These are phyloP conservation scores for Cotesia vestalis DNA, from an alignment of 1,140 invertebrate genomes.

Conservation along the genomic window DNA sequence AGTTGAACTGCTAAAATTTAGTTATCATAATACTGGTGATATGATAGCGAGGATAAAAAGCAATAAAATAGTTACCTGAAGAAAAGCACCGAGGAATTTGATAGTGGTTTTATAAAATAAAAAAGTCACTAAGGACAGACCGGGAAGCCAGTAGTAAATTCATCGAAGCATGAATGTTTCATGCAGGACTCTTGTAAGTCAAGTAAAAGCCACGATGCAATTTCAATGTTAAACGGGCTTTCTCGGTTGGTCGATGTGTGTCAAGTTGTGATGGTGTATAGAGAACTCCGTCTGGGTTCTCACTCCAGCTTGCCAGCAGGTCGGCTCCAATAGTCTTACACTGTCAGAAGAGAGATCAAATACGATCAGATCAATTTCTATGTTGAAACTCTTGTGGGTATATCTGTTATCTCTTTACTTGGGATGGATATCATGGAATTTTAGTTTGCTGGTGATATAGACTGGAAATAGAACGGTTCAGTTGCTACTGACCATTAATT, in stretches of 20 bases:
- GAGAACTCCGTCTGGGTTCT: slow-evolving; percentile 13
- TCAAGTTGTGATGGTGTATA: slow-evolving; percentile 18
- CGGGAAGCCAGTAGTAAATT: background rate
- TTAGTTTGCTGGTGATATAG: slow-evolving; percentile 25
- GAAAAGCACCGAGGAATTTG: background rate
- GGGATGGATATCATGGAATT: slow-evolving; percentile 16
- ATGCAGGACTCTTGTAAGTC: slow-evolving; percentile 27
- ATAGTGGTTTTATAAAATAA: background rate
- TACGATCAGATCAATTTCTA: slow-evolving; percentile 17
- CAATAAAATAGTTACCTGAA: background rate
- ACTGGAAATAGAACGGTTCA: slow-evolving; percentile 13
- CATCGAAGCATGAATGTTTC: slow-evolving; percentile 36
- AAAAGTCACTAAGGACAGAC: background rate
- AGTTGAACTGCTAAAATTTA: too few species aligned
- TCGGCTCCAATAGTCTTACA: slow-evolving; percentile 12
- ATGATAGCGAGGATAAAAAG: too few species aligned
- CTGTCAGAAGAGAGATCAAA: slow-evolving; percentile 22
- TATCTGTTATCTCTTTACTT: slow-evolving; percentile 12
- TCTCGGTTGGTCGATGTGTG: slow-evolving; percentile 34
- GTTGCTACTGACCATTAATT: slow-evolving; percentile 19
- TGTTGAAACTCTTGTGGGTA: slow-evolving; percentile 13
- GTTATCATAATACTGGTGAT: too few species aligned
- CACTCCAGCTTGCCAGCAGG: slow-evolving; percentile 19
- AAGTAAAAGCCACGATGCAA: slow-evolving; percentile 38
- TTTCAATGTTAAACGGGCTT: slow-evolving; percentile 40